Evolutionary conservation across 2,797 vertebrate genomes (phyloP).

Genomic region (Iguana delicatissima): DNA sequence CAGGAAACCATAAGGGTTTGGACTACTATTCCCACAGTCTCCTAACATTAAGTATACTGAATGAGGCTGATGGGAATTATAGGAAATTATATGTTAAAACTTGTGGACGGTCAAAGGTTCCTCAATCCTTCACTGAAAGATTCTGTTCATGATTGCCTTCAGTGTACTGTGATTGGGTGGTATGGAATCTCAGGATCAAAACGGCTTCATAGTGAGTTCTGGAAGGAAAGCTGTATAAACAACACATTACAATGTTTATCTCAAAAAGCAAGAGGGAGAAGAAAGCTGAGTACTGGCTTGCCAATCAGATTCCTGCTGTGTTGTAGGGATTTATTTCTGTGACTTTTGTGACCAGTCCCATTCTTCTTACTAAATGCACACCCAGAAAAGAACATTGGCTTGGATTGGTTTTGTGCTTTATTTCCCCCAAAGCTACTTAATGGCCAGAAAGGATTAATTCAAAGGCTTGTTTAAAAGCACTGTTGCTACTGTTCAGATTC

Average conservation of each 20-base stretch:
- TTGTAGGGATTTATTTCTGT: neutral
- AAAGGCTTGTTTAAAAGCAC: constrained; percentile 14
- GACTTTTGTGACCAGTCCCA: neutral
- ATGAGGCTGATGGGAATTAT: no score
- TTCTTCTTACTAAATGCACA: neutral
- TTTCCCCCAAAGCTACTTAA: neutral
- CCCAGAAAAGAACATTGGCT: neutral
- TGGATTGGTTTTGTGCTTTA: neutral
- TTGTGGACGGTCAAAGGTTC: no score
- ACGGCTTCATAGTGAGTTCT: neutral
- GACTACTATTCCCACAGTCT: no score
- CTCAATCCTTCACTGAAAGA: neutral
- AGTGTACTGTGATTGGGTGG: neutral
- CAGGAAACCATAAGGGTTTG: no score
- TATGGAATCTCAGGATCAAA: no score
- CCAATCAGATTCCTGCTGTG: neutral
- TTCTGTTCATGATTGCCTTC: neutral
- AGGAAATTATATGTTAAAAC: no score
- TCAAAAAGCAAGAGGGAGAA: neutral
- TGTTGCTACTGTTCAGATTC: neutral
- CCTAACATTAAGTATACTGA: no score
- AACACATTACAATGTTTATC: neutral
- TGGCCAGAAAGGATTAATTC: constrained; percentile 27
- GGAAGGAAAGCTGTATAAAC: neutral
- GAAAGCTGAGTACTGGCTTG: neutral